Base-by-base conservation (phyloP, 2,888 invertebrate genomes). In the Cheilosia impressa region DNA sequence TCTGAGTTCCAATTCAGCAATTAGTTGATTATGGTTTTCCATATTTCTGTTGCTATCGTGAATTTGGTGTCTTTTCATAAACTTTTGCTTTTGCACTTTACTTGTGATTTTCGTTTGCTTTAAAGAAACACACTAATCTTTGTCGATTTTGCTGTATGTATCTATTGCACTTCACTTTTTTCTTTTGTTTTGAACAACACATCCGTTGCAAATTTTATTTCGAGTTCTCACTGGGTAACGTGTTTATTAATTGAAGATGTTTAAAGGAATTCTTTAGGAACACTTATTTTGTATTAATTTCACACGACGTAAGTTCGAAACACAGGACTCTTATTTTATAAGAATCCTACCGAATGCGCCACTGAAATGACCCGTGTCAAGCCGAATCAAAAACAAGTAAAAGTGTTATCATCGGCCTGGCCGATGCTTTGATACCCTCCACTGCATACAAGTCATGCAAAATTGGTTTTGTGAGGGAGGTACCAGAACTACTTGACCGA, bases 1-100 rank as follows among this genome's bases (percentile, higher is more conserved):
- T 45, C 47, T 43, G 47, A 60, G 62, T 17, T 62, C 31, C 13
- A 47, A 62, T 62, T 6, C n/a, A n/a, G n/a, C n/a, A n/a, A n/a
- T n/a, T n/a, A n/a, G n/a, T n/a, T n/a, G n/a, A n/a, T n/a, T n/a
- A n/a, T n/a, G n/a, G n/a, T n/a, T n/a, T n/a, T n/a, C n/a, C n/a
- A n/a, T n/a, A n/a, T 62, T 62, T 62, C 45, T 62, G n/a, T 62
- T 62, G n/a, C 27, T 62, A 17, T 62, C 45, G 62, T 62, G 45
- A 1, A 62, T 27, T 47, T 45, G 45, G 24, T 62, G 45, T 62
- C 27, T 60, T 60, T 60, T 13, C 60, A 60, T 41, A 24, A 24
- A 22, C 41, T 41, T 43, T 13, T 31, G 7, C 31, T 31, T 31
- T 31, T 31, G 31, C n/a, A 43, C 24, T 43, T 22, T 24, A 60